A percentile compares a stretch with the other conserved stretches of the same genome.
phyloP scores from a whole-genome alignment of 2,888 invertebrate species.

The Odontothrips loti region DNA sequence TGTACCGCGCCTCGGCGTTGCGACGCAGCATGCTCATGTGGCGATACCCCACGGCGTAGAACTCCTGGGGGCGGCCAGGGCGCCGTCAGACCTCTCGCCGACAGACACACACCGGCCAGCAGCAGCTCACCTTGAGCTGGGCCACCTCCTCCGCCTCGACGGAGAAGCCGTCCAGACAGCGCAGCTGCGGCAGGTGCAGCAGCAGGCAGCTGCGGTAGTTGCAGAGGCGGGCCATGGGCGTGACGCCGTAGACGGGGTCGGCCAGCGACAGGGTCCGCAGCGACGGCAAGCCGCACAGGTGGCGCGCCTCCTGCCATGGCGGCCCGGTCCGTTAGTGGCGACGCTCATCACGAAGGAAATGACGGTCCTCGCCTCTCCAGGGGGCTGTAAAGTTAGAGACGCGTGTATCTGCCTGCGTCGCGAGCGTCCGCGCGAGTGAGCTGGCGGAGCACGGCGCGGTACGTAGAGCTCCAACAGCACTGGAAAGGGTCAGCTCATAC shows the following conservation, averaged over 20 bases:
- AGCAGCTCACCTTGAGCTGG: background rate
- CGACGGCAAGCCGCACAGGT: background rate
- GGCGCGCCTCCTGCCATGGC: background rate
- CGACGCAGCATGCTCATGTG: slow-evolving; percentile 20
- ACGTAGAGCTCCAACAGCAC: too few species aligned
- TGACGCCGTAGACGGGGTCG: slow-evolving; percentile 21
- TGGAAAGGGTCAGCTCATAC: too few species aligned
- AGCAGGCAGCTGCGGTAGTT: slow-evolving; percentile 22
- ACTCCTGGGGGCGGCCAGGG: background rate
- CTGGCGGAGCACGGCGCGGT: too few species aligned
- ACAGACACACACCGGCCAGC: background rate
- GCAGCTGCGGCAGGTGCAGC: slow-evolving; percentile 21
- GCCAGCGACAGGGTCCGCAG: background rate
- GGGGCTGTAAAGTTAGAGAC: background rate
- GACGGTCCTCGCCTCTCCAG: too few species aligned
- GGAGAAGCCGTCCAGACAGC: background rate
- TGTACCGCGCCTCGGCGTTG: background rate
- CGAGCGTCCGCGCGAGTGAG: too few species aligned
- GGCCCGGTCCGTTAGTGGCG: background rate
- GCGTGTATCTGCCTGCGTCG: too few species aligned
- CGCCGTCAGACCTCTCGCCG: background rate
- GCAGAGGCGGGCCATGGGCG: slow-evolving; percentile 21
- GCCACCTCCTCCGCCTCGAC: slow-evolving; percentile 2
- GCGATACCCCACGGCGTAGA: background rate
- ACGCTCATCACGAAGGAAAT: too few species aligned